Evolutionary conservation across 1,140 invertebrate genomes (phyloP).

Genomic region (Cherax quadricarinatus): DNA sequence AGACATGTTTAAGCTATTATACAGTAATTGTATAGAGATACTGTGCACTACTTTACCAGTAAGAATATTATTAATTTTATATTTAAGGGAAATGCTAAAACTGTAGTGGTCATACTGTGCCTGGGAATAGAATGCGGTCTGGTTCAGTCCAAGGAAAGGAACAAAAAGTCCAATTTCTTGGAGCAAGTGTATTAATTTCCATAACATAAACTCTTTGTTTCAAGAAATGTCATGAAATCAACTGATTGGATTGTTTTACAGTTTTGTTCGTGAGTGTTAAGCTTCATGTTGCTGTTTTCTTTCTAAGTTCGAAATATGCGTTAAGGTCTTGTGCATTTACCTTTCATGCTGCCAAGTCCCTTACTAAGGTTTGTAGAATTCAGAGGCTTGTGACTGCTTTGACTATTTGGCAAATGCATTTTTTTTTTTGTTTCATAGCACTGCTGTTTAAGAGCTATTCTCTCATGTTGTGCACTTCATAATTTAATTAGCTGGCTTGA

Average conservation of each 20-base stretch:
- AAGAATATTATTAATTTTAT: too few relatives aligned
- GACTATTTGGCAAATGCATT: background rate
- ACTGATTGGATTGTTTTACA: background rate
- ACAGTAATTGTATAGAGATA: too few relatives aligned
- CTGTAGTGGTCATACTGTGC: too few relatives aligned
- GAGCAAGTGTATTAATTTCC: too few relatives aligned
- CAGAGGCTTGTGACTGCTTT: constrained; percentile 4
- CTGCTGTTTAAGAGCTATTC: background rate
- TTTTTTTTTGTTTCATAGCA: background rate
- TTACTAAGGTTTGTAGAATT: constrained; percentile 87
- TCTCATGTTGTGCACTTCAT: background rate
- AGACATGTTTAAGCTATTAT: too few relatives aligned
- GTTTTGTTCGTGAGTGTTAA: background rate
- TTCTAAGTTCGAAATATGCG: background rate
- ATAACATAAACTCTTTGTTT: too few relatives aligned
- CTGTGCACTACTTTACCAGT: too few relatives aligned
- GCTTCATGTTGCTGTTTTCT: background rate
- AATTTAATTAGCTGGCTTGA: background rate
- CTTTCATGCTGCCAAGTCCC: constrained; percentile 95
- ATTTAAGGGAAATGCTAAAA: too few relatives aligned
- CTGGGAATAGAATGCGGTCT: too few relatives aligned
- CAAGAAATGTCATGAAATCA: background rate
- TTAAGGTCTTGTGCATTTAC: constrained; percentile 83
- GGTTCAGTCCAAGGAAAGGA: too few relatives aligned
- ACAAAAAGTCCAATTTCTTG: too few relatives aligned